phyloP scores from a whole-genome alignment of 2,113 vertebrate species.

The Triplophysa tibetana region DNA sequence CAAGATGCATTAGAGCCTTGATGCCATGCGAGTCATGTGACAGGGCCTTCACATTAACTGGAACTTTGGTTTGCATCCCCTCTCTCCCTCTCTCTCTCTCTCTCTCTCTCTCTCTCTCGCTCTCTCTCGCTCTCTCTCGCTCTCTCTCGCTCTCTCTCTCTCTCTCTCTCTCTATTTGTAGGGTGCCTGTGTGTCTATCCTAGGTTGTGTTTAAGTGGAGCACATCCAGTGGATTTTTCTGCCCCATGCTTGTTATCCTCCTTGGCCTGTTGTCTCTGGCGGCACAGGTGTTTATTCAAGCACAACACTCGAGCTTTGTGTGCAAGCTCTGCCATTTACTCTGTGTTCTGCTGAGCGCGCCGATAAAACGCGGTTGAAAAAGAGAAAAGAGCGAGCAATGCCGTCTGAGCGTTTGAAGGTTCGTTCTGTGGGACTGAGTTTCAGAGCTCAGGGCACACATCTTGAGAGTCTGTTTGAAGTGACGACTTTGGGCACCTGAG shows the following conservation, averaged over 20 bases:
- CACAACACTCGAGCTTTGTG: neutral
- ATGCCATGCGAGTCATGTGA: neutral
- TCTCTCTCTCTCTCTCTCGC: neutral
- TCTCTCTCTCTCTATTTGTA: neutral
- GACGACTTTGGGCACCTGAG: constrained; percentile 29
- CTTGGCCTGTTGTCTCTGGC: constrained; percentile 32
- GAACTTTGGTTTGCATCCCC: neutral
- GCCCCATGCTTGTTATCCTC: constrained; percentile 23
- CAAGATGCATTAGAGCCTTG: neutral
- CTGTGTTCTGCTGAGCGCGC: neutral
- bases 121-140: neutral
- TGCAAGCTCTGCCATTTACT: neutral
- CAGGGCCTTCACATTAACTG: neutral
- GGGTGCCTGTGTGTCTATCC: constrained; percentile 26
- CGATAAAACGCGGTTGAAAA: constrained; percentile 22
- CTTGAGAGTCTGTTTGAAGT: constrained; percentile 15
- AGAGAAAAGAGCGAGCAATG: constrained; percentile 7
- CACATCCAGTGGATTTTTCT: constrained; percentile 32
- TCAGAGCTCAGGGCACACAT: constrained; percentile 6
- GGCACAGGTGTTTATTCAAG: constrained; percentile 41
- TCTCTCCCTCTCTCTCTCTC: neutral
- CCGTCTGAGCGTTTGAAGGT: constrained; percentile 19
- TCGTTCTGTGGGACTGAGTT: constrained; percentile 14
- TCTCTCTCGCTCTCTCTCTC: neutral
- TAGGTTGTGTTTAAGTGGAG: constrained; percentile 19